phyloP scores from a whole-genome alignment of 2,888 invertebrate species.

The Tiliacea aurago region DNA sequence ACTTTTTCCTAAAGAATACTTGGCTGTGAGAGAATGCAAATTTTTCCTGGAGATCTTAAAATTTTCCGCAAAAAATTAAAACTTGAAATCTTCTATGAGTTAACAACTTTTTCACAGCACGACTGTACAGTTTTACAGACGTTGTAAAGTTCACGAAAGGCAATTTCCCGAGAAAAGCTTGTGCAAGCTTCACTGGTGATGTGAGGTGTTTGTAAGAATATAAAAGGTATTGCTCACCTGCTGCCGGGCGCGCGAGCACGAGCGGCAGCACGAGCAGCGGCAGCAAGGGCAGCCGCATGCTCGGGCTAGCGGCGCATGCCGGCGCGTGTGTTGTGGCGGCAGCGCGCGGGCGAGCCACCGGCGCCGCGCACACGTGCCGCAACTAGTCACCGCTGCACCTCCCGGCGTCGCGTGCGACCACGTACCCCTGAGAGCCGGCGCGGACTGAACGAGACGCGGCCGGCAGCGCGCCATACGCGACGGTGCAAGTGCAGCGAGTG shows the following conservation, averaged over 20 bases:
- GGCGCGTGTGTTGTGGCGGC: slow-evolving; percentile 82
- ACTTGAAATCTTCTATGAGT: slow-evolving; percentile 32
- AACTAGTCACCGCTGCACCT: slow-evolving; percentile 72
- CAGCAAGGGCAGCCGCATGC: slow-evolving; percentile 89
- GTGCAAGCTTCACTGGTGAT: slow-evolving; percentile 44
- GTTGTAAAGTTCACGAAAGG: slow-evolving; percentile 45
- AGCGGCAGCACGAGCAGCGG: slow-evolving; percentile 89
- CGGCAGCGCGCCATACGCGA: slow-evolving; percentile 65
- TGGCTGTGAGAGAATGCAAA: not conserved
- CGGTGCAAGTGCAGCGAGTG: slow-evolving; percentile 76
- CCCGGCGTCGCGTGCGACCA: slow-evolving; percentile 75
- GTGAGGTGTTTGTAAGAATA: slow-evolving; percentile 31
- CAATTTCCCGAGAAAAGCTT: slow-evolving; percentile 38
- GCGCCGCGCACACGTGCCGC: slow-evolving; percentile 72
- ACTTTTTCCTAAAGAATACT: slow-evolving; percentile 1
- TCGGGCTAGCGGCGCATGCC: slow-evolving; percentile 86
- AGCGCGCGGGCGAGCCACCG: slow-evolving; percentile 70
- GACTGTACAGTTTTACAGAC: slow-evolving; percentile 11
- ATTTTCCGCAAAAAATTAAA: slow-evolving; percentile 12
- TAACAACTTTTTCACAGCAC: slow-evolving; percentile 25
- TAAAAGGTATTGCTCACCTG: slow-evolving; percentile 78
- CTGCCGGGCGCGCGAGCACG: slow-evolving; percentile 87
- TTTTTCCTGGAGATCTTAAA: not conserved
- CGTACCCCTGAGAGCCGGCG: slow-evolving; percentile 82
- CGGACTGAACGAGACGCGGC: slow-evolving; percentile 78